phyloP scores from a whole-genome alignment of 2,113 vertebrate species.

The Lota lota region DNA sequence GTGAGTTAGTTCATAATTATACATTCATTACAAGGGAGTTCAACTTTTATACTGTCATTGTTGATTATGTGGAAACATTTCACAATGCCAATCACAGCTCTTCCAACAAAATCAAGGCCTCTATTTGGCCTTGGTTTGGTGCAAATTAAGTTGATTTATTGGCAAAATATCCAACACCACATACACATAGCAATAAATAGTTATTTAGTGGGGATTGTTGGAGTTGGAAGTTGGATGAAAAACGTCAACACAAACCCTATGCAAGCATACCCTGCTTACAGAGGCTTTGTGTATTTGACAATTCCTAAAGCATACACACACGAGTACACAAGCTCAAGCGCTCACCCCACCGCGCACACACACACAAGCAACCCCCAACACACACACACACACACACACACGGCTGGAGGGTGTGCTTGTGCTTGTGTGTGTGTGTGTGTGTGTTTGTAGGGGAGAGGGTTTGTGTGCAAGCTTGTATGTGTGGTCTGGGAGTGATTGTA shows the following conservation, averaged over 20 bases:
- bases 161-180: too few relatives aligned
- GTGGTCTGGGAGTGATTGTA: too few relatives aligned
- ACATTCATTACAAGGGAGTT: slow-evolving; percentile 43
- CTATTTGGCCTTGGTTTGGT: slow-evolving; percentile 36
- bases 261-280: too few relatives aligned
- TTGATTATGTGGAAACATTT: slow-evolving; percentile 43
- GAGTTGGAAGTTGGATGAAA: too few relatives aligned
- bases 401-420: not conserved
- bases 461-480: too few relatives aligned
- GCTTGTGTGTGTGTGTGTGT: too few relatives aligned
- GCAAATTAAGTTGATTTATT: slow-evolving; percentile 24
- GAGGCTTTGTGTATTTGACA: too few relatives aligned
- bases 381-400: slow-evolving; percentile 1
- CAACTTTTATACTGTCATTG: slow-evolving; percentile 32
- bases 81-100: slow-evolving; percentile 32
- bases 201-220: too few relatives aligned
- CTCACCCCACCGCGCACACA: not conserved
- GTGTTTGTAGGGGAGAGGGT: too few relatives aligned
- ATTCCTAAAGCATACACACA: not conserved
- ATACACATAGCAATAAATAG: too few relatives aligned
- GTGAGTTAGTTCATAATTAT: slow-evolving; percentile 37
- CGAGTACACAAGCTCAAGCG: slow-evolving; percentile 8
- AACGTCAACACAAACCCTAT: too few relatives aligned
- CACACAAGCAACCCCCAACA: not conserved
- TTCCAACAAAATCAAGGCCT: slow-evolving; percentile 25